phyloP scores from a whole-genome alignment of 2,888 invertebrate species.

The Therioaphis trifolii region DNA sequence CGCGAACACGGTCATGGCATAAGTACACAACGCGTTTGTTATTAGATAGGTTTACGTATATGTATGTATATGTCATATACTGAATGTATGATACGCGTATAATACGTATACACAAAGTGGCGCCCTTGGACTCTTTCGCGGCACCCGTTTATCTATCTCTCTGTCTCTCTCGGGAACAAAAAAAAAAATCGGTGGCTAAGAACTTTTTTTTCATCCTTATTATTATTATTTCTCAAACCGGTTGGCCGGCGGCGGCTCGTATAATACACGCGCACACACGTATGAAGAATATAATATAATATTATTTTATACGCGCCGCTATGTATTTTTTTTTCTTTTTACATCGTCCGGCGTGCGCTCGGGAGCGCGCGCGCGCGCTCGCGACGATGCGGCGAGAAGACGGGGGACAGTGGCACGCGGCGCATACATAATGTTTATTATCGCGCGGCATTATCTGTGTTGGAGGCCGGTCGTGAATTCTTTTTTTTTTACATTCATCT shows the following conservation, averaged over 20 bases:
- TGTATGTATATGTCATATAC: not conserved
- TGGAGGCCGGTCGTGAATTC: slow-evolving; percentile 39
- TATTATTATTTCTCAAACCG: slow-evolving; percentile 32
- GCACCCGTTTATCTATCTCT: slow-evolving; percentile 18
- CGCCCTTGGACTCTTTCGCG: slow-evolving; percentile 36
- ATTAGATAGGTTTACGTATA: not conserved
- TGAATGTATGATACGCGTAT: too few species aligned
- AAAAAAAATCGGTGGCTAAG: slow-evolving; percentile 37
- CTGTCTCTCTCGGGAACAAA: not conserved
- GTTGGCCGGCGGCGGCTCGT: not conserved
- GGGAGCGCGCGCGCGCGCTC: slow-evolving; percentile 33
- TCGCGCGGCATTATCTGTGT: slow-evolving; percentile 52
- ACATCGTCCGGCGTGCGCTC: slow-evolving; percentile 5
- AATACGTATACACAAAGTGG: not conserved
- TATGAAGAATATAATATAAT: slow-evolving; percentile 19
- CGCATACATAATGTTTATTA: slow-evolving; percentile 45
- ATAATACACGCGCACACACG: not conserved
- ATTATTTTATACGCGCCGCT: slow-evolving; percentile 5
- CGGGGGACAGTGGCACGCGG: not conserved
- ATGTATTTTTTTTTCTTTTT: slow-evolving; percentile 1
- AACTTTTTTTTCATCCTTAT: slow-evolving; percentile 28
- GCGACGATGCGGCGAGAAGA: not conserved
- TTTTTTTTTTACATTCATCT: not conserved
- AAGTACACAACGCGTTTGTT: not conserved
- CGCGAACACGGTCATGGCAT: too few species aligned